Percentiles rank a stretch among this genome's conserved stretches.
These are phyloP conservation scores for Mus pahari DNA, from an alignment of 2,113 vertebrate species.

Conservation along the genomic window DNA sequence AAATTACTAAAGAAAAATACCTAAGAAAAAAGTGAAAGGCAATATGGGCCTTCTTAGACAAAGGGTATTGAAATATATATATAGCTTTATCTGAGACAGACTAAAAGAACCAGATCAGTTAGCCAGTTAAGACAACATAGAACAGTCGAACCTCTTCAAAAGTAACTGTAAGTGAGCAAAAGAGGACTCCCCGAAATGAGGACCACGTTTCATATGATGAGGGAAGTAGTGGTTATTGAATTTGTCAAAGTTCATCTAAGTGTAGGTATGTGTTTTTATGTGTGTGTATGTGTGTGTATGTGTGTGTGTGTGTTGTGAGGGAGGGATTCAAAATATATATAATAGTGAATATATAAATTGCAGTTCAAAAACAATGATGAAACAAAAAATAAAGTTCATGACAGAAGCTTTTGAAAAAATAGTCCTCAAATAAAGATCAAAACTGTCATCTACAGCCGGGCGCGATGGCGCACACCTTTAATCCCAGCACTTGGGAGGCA, in stretches of 20 bases:
- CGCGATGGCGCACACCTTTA: too few relatives aligned
- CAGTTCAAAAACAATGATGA: conserved; percentile 12
- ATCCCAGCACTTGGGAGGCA: too few relatives aligned
- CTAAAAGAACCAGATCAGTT: conserved; percentile 24
- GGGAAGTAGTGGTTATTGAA: not conserved
- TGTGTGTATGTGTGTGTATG: not conserved
- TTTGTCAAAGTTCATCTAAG: conserved; percentile 29
- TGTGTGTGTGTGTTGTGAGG: too few relatives aligned
- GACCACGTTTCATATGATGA: not conserved
- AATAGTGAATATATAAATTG: not conserved
- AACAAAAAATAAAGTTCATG: conserved; percentile 30
- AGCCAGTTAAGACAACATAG: conserved; percentile 36
- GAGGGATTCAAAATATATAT: not conserved
- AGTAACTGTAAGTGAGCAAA: not conserved
- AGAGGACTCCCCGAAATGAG: not conserved
- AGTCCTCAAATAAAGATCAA: conserved; percentile 40
- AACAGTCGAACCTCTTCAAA: not conserved
- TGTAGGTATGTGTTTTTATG: not conserved
- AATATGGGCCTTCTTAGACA: not conserved
- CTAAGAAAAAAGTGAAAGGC: not conserved
- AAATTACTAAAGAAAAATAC: conserved; percentile 44
- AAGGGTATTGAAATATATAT: not conserved
- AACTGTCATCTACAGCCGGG: conserved; percentile 56
- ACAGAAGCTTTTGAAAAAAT: not conserved
- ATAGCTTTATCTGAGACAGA: not conserved